These are phyloP conservation scores for Carpatolechia fugitivella DNA, from an alignment of 2,888 invertebrate genomes.

Conservation along the genomic window DNA sequence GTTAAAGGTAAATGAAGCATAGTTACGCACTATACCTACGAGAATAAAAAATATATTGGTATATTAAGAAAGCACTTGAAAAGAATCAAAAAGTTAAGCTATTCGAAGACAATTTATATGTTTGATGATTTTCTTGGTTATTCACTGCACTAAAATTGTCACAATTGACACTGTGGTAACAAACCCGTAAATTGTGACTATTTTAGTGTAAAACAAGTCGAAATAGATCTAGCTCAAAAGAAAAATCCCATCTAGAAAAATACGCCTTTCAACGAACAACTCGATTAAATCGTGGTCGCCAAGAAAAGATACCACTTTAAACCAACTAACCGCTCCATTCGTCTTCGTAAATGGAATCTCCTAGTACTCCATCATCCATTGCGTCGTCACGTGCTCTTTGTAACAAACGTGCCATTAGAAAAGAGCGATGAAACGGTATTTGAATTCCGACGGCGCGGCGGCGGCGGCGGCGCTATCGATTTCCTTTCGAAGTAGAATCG, in stretches of 20 bases:
- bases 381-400: not conserved
- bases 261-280: not conserved
- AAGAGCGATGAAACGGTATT: not conserved
- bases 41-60: no score
- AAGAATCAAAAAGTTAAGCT: no score
- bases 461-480: not conserved
- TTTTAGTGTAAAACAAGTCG: not conserved
- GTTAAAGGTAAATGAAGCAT: no score
- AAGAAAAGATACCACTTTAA: constrained; percentile 3
- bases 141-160: no score
- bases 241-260: not conserved
- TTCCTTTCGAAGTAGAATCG: not conserved
- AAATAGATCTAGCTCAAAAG: not conserved
- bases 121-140: no score
- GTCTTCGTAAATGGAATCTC: not conserved
- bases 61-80: no score
- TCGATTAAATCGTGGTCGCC: not conserved
- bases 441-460: not conserved
- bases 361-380: not conserved
- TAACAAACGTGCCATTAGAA: not conserved
- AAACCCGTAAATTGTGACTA: not conserved
- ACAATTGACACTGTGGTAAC: no score
- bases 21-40: no score
- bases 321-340: not conserved
- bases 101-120: no score